These are phyloP conservation scores for Actinemys pallida DNA, from an alignment of 2,113 vertebrate genomes.

Conservation along the genomic window DNA sequence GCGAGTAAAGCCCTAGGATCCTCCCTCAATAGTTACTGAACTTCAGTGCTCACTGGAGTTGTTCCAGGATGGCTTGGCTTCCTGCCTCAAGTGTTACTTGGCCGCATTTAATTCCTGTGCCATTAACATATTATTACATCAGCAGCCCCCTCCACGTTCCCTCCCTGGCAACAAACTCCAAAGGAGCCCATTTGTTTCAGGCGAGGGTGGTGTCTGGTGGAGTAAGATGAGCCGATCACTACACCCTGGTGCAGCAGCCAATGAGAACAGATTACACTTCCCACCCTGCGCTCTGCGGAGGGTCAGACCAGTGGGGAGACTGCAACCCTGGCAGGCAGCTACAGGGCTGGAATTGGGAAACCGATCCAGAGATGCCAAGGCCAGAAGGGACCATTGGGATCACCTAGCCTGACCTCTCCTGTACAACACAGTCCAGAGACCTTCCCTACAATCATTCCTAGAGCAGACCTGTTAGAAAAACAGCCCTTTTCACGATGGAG, in stretches of 20 bases:
- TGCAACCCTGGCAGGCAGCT: not conserved
- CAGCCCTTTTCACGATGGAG: no score
- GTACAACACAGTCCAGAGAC: not conserved
- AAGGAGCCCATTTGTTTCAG: not conserved
- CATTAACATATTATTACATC: not conserved
- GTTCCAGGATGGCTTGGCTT: not conserved
- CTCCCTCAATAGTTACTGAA: no score
- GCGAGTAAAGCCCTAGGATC: not conserved
- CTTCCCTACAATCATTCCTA: not conserved
- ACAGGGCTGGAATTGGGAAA: not conserved
- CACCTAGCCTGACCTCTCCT: not conserved
- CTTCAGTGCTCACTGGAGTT: not conserved
- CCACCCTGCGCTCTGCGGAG: accelerated
- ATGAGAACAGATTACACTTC: not conserved
- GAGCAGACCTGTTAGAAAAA: not conserved
- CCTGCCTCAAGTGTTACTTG: not conserved
- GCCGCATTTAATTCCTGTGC: not conserved
- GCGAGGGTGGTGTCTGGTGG: not conserved
- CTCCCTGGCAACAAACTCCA: not conserved
- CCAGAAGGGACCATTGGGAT: not conserved
- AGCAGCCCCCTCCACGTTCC: not conserved
- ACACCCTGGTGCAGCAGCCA: not conserved
- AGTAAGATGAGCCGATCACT: not conserved
- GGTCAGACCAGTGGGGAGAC: not conserved
- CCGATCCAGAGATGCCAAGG: not conserved